Conservation (phyloP, 1,140 invertebrate species). For the Tetragnatha versicolor region DNA sequence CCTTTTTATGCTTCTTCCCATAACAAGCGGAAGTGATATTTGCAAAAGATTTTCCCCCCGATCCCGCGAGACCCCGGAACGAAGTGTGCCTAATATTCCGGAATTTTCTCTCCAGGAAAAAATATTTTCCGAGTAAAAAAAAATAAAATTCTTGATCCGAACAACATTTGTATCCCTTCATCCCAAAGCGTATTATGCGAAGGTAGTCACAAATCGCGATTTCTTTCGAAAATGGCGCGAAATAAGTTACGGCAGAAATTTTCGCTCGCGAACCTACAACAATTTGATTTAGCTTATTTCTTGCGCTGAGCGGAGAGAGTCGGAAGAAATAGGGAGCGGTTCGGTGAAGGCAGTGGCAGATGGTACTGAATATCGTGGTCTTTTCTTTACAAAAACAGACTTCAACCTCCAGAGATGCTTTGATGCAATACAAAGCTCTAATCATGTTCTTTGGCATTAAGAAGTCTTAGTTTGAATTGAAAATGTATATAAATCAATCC, state of each 20-base stretch:
- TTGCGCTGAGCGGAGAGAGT: neutral
- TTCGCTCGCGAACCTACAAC: neutral
- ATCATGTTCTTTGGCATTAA: too few relatives aligned
- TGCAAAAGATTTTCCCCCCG: too few relatives aligned
- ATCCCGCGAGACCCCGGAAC: neutral
- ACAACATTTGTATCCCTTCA: constrained; percentile 11
- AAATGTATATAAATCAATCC: too few relatives aligned
- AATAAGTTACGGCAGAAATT: neutral
- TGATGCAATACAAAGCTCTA: too few relatives aligned
- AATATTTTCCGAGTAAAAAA: too few relatives aligned
- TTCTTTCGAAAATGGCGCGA: neutral
- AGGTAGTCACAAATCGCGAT: neutral
- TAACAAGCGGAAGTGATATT: too few relatives aligned
- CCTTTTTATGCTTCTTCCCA: too few relatives aligned
- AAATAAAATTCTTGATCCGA: constrained; percentile 10
- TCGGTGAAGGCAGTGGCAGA: too few relatives aligned
- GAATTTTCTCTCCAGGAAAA: neutral
- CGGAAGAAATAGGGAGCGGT: neutral
- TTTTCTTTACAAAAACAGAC: too few relatives aligned
- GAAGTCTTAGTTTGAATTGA: too few relatives aligned
- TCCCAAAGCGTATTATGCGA: constrained; percentile 14
- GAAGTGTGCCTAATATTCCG: neutral
- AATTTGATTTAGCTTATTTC: constrained; percentile 24
- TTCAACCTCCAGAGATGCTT: too few relatives aligned
- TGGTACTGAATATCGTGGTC: too few relatives aligned